Percentiles rank a stretch among this genome's conserved stretches.
Evolutionary conservation across 2,888 invertebrate genomes (phyloP).

Genomic region (Corbicula japonica): DNA sequence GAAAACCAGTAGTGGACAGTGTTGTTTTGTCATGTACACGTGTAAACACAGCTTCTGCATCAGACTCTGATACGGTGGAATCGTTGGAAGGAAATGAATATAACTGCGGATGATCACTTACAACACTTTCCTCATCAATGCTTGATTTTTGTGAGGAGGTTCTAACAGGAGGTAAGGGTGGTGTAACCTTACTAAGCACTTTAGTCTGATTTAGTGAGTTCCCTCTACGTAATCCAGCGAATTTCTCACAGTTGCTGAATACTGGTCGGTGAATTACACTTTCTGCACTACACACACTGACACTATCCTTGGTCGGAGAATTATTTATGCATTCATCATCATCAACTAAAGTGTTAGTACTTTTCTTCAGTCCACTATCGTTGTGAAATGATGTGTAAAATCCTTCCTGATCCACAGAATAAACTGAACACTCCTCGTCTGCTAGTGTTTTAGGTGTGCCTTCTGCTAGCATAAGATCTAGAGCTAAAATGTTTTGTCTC

Average conservation of each 20-base stretch:
- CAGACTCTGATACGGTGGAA: conserved; percentile 80
- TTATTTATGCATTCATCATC: conserved; percentile 62
- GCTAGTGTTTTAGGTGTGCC: conserved; percentile 61
- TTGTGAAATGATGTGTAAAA: conserved; percentile 99
- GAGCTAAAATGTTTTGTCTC: conserved; percentile 78
- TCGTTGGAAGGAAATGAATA: conserved; percentile 65
- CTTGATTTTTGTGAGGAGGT: conserved; percentile 53
- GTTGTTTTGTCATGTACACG: conserved; percentile 80
- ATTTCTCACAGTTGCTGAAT: conserved; percentile 62
- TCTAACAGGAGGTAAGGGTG: conserved; percentile 72
- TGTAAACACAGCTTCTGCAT: conserved; percentile 81
- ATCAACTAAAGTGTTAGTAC: conserved; percentile 75
- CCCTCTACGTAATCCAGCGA: conserved; percentile 66
- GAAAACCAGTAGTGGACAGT: conserved; percentile 78
- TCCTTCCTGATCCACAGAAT: conserved; percentile 98
- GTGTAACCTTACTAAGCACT: conserved; percentile 70
- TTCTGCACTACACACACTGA: conserved; percentile 75
- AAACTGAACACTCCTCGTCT: conserved; percentile 90
- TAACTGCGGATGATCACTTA: conserved; percentile 47
- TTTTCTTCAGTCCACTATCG: conserved; percentile 92
- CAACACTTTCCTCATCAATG: conserved; percentile 28
- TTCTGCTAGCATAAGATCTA: conserved; percentile 77
- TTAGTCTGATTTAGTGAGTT: conserved; percentile 49
- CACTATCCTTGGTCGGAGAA: conserved; percentile 74
- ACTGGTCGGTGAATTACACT: conserved; percentile 76